Evolutionary conservation across 2,797 vertebrate species (phyloP).

Genomic region (Threskiornis aethiopicus): DNA sequence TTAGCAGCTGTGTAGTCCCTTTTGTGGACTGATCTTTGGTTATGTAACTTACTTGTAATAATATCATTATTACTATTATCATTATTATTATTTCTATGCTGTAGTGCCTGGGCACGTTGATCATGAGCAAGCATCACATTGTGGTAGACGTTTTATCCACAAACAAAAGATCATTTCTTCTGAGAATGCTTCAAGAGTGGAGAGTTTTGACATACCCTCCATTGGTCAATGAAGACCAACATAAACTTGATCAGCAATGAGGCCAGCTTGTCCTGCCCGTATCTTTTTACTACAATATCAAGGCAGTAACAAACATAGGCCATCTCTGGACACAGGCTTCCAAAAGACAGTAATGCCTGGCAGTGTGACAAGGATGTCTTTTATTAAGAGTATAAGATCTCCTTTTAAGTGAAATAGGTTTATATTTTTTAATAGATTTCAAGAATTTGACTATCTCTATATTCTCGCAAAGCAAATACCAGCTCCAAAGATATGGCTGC

Average conservation of each 20-base stretch:
- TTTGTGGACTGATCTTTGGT: not conserved
- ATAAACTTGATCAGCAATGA: not conserved
- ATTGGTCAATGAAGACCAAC: not conserved
- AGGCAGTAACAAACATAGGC: not conserved
- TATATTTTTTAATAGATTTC: not conserved
- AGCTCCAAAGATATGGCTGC: not conserved
- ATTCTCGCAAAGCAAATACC: not conserved
- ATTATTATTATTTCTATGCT: not conserved
- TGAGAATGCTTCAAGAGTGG: not conserved
- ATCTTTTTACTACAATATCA: not conserved
- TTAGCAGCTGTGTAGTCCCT: not conserved
- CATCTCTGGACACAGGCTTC: not conserved
- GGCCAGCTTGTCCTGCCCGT: not conserved
- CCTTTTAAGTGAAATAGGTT: not conserved
- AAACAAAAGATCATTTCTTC: not conserved
- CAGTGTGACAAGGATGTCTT: not conserved
- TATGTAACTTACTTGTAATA: not conserved
- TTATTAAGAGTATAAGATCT: not conserved
- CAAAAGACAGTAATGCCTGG: not conserved
- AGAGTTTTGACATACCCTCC: not conserved
- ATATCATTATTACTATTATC: not conserved
- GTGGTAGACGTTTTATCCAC: not conserved
- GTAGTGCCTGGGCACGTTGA: not conserved
- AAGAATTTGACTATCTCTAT: not conserved
- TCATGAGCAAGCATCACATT: not conserved